Evolutionary conservation across 2,797 vertebrate species (phyloP), one percentile per base, ranked within the genome.

Genomic region (Nasua narica): DNA sequence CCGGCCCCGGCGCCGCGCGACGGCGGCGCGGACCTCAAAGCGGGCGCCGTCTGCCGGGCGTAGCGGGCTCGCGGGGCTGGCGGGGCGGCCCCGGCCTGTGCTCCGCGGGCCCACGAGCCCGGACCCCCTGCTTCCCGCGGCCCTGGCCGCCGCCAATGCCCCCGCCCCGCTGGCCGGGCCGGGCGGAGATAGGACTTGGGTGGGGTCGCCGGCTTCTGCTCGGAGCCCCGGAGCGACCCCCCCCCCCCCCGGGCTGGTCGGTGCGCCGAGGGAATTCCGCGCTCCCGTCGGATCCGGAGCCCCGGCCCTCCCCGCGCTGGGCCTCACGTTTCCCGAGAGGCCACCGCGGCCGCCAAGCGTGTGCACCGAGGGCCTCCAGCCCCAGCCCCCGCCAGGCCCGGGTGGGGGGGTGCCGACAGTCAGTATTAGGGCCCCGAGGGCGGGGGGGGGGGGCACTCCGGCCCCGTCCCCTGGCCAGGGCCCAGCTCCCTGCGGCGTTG

Each of bases 21-120:
- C 1, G 43, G 97, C 37, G 76, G 94, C 91, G 83, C 96, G 21
- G 98, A 98, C n/a, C 95, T 97, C 35, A 98, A 98, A 67, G 60
- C 97, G 1, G 95, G 93, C 35, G 91, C 98, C 0, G 94, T 93
- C 4, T 98, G 98, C 13, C 97, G 97, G 29, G 98, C 94, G 9
- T 98, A 97, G 96, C 56, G 18, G 69, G 29, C 74, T 48, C 25
- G 3, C 43, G 46, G 62, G 37, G 52, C 37, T 1, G 58, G 5
- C 50, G n/a, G 62, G 37, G 46, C 37, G 2, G 60, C 60, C 14
- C 60, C 48, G 19, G 32, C 70, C 48, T 23, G 56, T 6, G 65
- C 46, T n/a, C 46, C 9, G 67, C 87, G 3, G 58, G 40, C 32
- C 46, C 9, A 60, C 87, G 3, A 52, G 40, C 32, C 2, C n/a